A percentile compares a stretch with the other conserved stretches of the same genome.
Conservation (phyloP, 2,113 vertebrate genomes). For the Alectura lathami region DNA sequence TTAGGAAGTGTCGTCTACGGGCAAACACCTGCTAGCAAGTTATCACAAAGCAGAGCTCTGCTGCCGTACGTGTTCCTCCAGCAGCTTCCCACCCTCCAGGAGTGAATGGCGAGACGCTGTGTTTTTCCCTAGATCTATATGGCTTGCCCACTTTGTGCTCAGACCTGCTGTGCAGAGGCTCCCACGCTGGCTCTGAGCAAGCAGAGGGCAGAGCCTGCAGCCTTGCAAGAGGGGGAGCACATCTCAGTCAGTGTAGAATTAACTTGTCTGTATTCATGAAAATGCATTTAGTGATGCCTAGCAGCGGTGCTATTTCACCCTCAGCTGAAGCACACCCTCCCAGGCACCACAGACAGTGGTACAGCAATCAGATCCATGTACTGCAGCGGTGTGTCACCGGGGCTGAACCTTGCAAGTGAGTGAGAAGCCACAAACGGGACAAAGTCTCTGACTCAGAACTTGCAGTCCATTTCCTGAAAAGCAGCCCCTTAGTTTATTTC, state of each 20-base stretch:
- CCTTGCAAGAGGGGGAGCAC: not conserved
- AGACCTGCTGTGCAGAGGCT: not conserved
- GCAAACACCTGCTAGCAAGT: not conserved
- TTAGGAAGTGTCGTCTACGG: not conserved
- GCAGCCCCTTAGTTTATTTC: not conserved
- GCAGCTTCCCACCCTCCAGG: not conserved
- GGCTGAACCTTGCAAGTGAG: not conserved
- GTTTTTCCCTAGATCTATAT: not conserved
- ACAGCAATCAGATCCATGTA: not conserved
- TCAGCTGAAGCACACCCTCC: not conserved
- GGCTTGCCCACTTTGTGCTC: not conserved
- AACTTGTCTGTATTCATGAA: not conserved
- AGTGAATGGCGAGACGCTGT: not conserved
- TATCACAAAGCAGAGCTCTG: not conserved
- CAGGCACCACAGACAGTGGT: not conserved
- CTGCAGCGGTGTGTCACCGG: too few species aligned
- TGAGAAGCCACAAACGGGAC: not conserved
- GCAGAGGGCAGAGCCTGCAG: not conserved
- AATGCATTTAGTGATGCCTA: not conserved
- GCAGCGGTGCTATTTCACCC: not conserved
- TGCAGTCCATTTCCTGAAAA: not conserved
- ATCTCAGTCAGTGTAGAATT: not conserved
- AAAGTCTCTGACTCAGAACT: not conserved
- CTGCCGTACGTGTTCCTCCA: not conserved
- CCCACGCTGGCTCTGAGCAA: not conserved